Evolutionary conservation across 2,797 vertebrate species (phyloP), one percentile per base, ranked within the genome.

Genomic region (Coregonus suidteri): DNA sequence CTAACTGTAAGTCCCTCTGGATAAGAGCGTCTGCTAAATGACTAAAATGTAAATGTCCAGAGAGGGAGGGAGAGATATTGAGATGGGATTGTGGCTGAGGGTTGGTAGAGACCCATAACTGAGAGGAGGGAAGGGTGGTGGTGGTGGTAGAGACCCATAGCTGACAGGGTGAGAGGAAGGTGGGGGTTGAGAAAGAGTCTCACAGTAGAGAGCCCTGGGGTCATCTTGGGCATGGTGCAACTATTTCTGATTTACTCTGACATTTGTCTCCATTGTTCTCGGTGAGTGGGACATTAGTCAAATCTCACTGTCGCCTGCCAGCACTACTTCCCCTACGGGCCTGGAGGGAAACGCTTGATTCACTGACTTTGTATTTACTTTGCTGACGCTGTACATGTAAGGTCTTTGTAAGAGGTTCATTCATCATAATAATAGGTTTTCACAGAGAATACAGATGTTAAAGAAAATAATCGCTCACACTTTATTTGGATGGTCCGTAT

Each of bases 191-290:
- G 11, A 16, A 25, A 67, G 15, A 35, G 5, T 35, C 15, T 15
- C 35, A 16, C 30, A 34, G 31, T 15, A 4, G 14, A 16, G 30
- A 15, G 84, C 87, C 9, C 9, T 47, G 9, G 41, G 41, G 88
- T 87, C 85, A 88, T 84, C 74, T 74, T 83, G 85, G 81, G 81
- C 83, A 77, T 78, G 83, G 81, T 87, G 86, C 87, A 86, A 90
- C 87, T 85, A 86, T 86, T 87, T 86, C 79, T 81, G 83, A 84
- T 90, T 87, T 85, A 86, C 88, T 83, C 79, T 84, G 87, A 86
- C 88, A 87, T 88, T 88, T 83, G 41, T 90, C 88, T 88, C 85
- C 82, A 86, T 88, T 88, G 87, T 88, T 88, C 87, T 84, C 79
- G 77, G 82, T 84, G 81, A 82, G 85, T 85, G 82, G 83, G 77